These are phyloP conservation scores for Ivindomyrus marchei DNA, from an alignment of 2,113 vertebrate species.

Conservation along the genomic window DNA sequence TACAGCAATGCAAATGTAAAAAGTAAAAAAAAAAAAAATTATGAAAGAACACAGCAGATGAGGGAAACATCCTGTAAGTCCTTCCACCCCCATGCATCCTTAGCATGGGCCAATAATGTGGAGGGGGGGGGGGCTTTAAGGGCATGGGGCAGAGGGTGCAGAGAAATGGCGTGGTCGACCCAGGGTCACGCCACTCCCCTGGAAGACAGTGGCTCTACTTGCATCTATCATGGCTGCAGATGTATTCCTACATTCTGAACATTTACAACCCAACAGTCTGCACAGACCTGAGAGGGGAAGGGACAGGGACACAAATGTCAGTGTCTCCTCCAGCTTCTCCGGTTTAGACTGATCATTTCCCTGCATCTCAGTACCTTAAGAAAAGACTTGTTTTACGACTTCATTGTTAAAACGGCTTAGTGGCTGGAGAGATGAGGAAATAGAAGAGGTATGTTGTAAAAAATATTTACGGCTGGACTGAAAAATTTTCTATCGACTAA, in stretches of 20 bases:
- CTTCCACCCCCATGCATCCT: neutral
- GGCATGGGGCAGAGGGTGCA: neutral
- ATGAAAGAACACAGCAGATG: neutral
- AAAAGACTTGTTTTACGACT: neutral
- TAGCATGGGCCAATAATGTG: neutral
- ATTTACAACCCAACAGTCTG: neutral
- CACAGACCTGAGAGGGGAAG: neutral
- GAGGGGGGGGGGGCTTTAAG: neutral
- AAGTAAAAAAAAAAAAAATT: neutral
- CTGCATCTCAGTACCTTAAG: neutral
- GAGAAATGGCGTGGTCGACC: neutral
- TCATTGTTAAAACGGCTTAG: neutral
- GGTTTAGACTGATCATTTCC: neutral
- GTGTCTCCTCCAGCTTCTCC: neutral
- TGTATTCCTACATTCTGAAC: neutral
- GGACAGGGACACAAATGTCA: neutral
- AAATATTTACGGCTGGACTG: neutral
- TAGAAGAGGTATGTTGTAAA: neutral
- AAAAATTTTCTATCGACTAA: neutral
- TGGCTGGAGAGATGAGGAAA: neutral
- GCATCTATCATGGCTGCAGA: neutral
- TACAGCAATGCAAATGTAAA: constrained; percentile 13
- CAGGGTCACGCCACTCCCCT: neutral
- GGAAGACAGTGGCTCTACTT: neutral
- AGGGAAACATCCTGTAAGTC: neutral